Evolutionary conservation across 2,888 invertebrate genomes (phyloP).

Genomic region (Hyposoter dolosus): DNA sequence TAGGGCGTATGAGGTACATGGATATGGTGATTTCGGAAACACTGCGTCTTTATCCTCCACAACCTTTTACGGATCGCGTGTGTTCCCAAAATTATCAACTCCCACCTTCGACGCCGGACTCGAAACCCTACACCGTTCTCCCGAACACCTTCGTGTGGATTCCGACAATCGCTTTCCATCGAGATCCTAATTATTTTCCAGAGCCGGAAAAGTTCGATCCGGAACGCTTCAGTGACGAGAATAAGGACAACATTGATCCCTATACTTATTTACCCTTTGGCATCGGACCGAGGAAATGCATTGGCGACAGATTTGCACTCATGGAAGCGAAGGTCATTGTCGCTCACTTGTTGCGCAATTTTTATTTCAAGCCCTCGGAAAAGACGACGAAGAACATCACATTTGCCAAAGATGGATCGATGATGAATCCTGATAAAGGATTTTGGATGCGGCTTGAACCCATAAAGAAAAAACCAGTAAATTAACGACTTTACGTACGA

Average conservation of each 20-base stretch:
- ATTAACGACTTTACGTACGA: too few relatives aligned
- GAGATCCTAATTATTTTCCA: constrained; percentile 73
- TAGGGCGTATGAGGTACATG: constrained; percentile 73
- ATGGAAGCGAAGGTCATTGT: constrained; percentile 69
- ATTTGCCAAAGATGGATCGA: constrained; percentile 44
- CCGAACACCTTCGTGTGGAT: constrained; percentile 61
- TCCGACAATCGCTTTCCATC: constrained; percentile 73
- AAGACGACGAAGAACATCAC: constrained; percentile 83
- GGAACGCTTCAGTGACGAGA: constrained; percentile 69
- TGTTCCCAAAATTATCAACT: constrained; percentile 86
- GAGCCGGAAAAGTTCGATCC: constrained; percentile 71
- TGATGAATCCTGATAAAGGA: constrained; percentile 54
- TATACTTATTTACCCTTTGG: constrained; percentile 78
- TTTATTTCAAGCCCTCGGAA: constrained; percentile 75
- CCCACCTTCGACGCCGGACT: constrained; percentile 73
- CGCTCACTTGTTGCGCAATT: constrained; percentile 58
- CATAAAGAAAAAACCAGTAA: constrained; percentile 21
- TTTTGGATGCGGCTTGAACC: constrained; percentile 65
- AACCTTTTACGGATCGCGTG: constrained; percentile 85
- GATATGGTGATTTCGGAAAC: constrained; percentile 83
- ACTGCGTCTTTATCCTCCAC: constrained; percentile 85
- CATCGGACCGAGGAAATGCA: constrained; percentile 73
- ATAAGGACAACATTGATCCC: constrained; percentile 68
- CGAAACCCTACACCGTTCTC: constrained; percentile 61
- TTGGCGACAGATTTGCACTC: constrained; percentile 67